Evolutionary conservation across 2,797 vertebrate species (phyloP).

Genomic region (Chanos chanos): DNA sequence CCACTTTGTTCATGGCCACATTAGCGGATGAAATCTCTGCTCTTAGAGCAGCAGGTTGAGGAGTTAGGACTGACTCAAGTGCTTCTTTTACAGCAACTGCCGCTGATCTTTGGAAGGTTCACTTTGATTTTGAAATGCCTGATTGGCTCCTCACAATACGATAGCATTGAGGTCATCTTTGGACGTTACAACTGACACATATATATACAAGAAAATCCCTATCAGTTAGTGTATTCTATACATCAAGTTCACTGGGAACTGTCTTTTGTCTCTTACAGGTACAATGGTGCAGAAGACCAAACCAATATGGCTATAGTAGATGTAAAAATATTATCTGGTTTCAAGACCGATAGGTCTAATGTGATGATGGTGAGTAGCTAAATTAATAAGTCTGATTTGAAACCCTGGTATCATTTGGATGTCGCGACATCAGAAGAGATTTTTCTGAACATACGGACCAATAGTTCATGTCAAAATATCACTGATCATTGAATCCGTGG

Average conservation of each 20-base stretch:
- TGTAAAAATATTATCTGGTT: conserved; percentile 41
- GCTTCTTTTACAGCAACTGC: no score
- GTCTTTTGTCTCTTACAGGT: conserved; percentile 6
- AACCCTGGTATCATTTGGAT: not conserved
- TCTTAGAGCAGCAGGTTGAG: no score
- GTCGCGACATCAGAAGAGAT: no score
- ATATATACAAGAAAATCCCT: not conserved
- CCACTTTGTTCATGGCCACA: no score
- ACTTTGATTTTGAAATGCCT: no score
- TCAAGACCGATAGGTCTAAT: conserved; percentile 30
- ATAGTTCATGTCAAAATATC: not conserved
- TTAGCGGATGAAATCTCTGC: no score
- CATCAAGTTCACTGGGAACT: not conserved
- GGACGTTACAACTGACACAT: not conserved
- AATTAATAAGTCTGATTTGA: not conserved
- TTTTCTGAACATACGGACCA: no score
- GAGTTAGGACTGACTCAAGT: no score
- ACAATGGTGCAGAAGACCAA: conserved; percentile 8
- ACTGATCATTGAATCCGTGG: not conserved
- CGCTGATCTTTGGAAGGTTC: no score
- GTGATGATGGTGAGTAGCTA: not conserved
- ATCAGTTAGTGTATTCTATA: not conserved
- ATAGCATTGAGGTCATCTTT: no score
- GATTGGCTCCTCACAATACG: no score
- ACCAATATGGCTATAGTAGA: conserved; percentile 46